Conservation (phyloP, 2,888 invertebrate genomes). For the Apocheima hispidaria region DNA sequence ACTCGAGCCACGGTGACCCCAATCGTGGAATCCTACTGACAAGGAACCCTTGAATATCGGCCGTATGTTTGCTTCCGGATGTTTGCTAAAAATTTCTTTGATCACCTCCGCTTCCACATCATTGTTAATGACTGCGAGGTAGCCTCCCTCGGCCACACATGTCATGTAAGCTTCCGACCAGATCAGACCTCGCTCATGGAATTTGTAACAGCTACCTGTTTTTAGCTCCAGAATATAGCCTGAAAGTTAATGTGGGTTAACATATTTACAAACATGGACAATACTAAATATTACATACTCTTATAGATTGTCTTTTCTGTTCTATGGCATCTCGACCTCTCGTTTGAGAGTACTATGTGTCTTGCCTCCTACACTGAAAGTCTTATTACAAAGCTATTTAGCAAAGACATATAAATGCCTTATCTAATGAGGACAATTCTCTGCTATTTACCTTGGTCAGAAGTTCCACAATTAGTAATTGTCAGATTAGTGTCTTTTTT, state of each 20-base stretch:
- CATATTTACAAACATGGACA: not conserved
- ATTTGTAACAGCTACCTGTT: conserved; percentile 66
- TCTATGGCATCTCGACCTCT: too few species aligned
- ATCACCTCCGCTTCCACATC: conserved; percentile 51
- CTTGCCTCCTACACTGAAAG: too few species aligned
- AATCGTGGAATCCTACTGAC: conserved; percentile 54
- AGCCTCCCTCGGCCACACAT: conserved; percentile 61
- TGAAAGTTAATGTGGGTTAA: conserved; percentile 33
- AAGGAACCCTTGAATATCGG: conserved; percentile 40
- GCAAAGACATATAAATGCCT: too few species aligned
- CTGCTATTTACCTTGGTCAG: conserved; percentile 40
- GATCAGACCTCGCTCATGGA: conserved; percentile 54
- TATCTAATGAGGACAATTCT: too few species aligned
- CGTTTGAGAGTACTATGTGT: too few species aligned
- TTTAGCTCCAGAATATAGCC: conserved; percentile 52
- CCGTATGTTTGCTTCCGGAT: conserved; percentile 43
- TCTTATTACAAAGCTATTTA: too few species aligned
- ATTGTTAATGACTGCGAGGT: conserved; percentile 62
- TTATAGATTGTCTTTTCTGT: too few species aligned
- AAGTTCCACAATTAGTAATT: conserved; percentile 39
- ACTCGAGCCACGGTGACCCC: conserved; percentile 47
- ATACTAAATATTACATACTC: not conserved
- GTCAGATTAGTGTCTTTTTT: conserved; percentile 7
- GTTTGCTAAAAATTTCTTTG: conserved; percentile 46
- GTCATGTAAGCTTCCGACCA: conserved; percentile 60